These are phyloP conservation scores for Mormyrus hasselquistii DNA, from an alignment of 2,797 vertebrate species.

Conservation along the genomic window DNA sequence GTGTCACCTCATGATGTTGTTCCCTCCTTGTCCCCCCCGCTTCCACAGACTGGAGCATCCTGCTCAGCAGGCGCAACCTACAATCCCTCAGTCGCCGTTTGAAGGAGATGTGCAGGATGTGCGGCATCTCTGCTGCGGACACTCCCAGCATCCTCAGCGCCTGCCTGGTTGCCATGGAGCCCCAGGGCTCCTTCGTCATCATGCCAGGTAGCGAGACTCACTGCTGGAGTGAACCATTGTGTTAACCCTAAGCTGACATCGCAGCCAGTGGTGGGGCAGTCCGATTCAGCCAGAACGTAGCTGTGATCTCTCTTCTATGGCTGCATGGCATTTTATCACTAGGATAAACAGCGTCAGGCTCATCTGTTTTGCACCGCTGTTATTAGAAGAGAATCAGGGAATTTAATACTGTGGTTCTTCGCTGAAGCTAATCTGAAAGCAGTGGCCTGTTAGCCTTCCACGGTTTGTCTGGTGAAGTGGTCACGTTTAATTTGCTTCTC, in stretches of 20 bases:
- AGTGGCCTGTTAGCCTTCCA: slow-evolving; percentile 42
- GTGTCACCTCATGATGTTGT: background rate
- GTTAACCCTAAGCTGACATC: background rate
- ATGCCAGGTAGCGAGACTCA: slow-evolving; percentile 79
- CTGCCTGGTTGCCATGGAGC: slow-evolving; percentile 96
- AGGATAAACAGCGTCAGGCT: slow-evolving; percentile 39
- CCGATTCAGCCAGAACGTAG: background rate
- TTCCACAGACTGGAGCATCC: slow-evolving; percentile 87
- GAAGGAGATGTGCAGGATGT: slow-evolving; percentile 98
- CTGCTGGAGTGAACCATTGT: background rate
- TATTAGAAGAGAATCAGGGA: slow-evolving; percentile 58
- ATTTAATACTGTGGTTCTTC: background rate
- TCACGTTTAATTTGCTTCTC: background rate
- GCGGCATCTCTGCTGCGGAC: slow-evolving; percentile 93
- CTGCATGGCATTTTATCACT: background rate
- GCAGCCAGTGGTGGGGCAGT: background rate
- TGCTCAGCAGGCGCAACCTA: slow-evolving; percentile 91
- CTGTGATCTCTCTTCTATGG: background rate
- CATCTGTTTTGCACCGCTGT: slow-evolving; percentile 49
- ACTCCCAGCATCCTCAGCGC: slow-evolving; percentile 97
- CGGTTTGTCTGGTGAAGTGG: background rate
- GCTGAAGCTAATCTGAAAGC: background rate
- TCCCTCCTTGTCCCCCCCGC: background rate
- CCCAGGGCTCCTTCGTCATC: slow-evolving; percentile 95
- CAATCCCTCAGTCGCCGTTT: slow-evolving; percentile 89